Evolutionary conservation across 2,797 vertebrate genomes (phyloP).

Genomic region (Tapera naevia): DNA sequence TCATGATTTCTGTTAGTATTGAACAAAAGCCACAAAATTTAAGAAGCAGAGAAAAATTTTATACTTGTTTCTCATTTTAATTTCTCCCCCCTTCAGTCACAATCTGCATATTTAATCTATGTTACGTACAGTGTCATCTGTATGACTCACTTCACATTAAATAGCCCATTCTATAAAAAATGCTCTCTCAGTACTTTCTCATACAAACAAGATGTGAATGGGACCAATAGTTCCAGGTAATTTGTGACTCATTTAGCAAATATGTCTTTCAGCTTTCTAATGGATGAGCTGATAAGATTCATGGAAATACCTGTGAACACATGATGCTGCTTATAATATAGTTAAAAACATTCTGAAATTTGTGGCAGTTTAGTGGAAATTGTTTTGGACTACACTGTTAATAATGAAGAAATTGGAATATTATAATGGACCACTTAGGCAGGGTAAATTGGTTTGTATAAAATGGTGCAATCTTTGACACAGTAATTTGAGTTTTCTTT

Average conservation of each 20-base stretch:
- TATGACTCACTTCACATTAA: not conserved
- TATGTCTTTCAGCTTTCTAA: not conserved
- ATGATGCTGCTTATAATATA: not conserved
- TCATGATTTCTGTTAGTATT: not conserved
- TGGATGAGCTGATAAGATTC: not conserved
- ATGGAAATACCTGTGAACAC: not conserved
- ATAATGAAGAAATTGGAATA: not conserved
- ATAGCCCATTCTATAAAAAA: not conserved
- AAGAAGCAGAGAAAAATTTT: not conserved
- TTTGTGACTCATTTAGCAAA: not conserved
- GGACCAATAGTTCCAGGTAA: not conserved
- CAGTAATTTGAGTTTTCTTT: not conserved
- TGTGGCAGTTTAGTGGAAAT: not conserved
- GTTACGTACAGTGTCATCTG: not conserved
- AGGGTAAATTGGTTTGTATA: not conserved
- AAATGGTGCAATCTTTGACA: not conserved
- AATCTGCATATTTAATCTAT: not conserved
- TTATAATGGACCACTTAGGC: not conserved
- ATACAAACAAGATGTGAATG: not conserved
- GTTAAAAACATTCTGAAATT: not conserved
- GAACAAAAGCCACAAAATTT: not conserved
- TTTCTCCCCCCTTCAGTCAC: not conserved
- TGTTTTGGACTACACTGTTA: not conserved
- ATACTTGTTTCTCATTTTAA: not conserved
- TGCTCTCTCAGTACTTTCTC: not conserved